Percentiles rank a stretch among this genome's conserved stretches.
phyloP scores from a whole-genome alignment of 2,888 invertebrate genomes.

The Pteria penguin region DNA sequence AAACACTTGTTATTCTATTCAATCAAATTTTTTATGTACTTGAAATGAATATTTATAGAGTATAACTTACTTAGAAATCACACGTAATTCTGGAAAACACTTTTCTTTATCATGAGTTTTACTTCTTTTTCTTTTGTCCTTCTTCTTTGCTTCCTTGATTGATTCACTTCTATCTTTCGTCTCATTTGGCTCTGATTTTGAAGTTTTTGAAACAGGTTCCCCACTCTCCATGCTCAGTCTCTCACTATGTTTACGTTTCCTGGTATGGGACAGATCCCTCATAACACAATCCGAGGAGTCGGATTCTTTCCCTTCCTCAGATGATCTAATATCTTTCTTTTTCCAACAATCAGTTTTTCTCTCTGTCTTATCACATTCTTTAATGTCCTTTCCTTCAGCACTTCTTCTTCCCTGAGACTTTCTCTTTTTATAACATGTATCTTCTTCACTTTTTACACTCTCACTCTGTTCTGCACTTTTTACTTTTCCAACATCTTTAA shows the following conservation, averaged over 20 bases:
- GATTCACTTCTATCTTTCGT: constrained; percentile 1
- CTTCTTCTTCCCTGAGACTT: constrained; percentile 15
- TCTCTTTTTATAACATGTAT: constrained; percentile 11
- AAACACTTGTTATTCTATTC: too few species aligned
- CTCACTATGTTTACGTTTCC: constrained; percentile 19
- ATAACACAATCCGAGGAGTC: neutral
- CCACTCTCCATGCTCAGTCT: constrained; percentile 7
- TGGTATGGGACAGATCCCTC: constrained; percentile 8
- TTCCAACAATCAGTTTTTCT: constrained; percentile 14
- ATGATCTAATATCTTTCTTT: constrained; percentile 17
- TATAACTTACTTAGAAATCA: constrained; percentile 70
- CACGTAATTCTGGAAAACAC: constrained; percentile 63
- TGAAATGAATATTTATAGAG: too few species aligned
- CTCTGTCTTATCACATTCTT: neutral
- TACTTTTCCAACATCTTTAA: constrained; percentile 11
- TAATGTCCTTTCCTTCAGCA: too few species aligned
- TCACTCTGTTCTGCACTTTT: constrained; percentile 25
- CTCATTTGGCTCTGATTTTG: neutral
- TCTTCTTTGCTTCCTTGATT: too few species aligned
- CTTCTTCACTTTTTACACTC: constrained; percentile 45
- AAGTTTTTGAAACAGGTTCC: neutral
- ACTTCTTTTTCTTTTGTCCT: constrained; percentile 53
- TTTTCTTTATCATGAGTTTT: constrained; percentile 61
- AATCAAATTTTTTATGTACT: too few species aligned
- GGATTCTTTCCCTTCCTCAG: neutral